Evolutionary conservation across 2,797 vertebrate genomes (phyloP), one percentile per base, ranked within the genome.

Genomic region (Myiotriccus ornatus): DNA sequence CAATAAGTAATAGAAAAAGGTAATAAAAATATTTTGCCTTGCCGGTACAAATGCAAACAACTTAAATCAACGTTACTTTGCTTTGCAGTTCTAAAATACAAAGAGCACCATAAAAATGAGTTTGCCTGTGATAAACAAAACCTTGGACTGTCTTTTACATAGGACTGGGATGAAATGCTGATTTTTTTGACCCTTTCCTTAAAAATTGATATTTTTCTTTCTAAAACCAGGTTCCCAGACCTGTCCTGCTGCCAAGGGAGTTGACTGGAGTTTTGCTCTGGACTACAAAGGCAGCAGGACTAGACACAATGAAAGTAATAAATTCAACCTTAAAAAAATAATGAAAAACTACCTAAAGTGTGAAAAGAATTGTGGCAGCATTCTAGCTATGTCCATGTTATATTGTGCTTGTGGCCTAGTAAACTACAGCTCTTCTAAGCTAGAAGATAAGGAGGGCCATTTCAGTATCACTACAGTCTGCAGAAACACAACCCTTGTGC

Each of bases 11-110:
- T 98, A 98, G 98, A 98, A 98, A 98, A 98, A 98, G 98, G 98
- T 98, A 98, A 98, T 98, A 98, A 98, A 98, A 98, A 98, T 98
- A 98, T 98, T 98, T 98, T 93, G 97, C 98, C 98, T 98, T 97
- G 97, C 98, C 97, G 86, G 96, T 98, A 98, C 98, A 98, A 98
- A 98, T 98, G 98, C 98, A 97, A 98, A 98, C 98, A 97, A 98
- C 97, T 97, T 95, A 98, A 98, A 97, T 97, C 97, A 97, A 97
- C n/a, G 93, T 95, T 91, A 97, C 97, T 97, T 97, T 97, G 98
- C 98, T 98, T 97, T 97, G 97, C 97, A 97, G 97, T 98, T 98
- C 96, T 94, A 97, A 97, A 98, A 97, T 97, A 98, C 97, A 97
- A 96, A 98, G 97, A 98, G 98, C 98, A 98, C 98, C 98, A 97